phyloP scores from a whole-genome alignment of 2,113 vertebrate species.

The Ceratotherium simum region DNA sequence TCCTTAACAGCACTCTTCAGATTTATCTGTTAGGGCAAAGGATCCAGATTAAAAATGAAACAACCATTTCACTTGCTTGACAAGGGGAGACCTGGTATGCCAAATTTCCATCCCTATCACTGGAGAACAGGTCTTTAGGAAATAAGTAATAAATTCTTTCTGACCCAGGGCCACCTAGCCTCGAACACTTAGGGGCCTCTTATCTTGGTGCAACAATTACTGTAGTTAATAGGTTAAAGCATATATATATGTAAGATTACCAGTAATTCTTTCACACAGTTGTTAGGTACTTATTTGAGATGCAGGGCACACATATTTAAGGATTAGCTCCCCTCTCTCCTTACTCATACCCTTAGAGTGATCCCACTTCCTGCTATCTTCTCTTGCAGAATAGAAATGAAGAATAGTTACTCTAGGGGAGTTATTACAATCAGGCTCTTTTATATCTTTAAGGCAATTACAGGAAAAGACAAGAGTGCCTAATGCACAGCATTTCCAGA shows the following conservation, averaged over 20 bases:
- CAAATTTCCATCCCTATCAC: constrained; percentile 85
- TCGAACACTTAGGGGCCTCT: constrained; percentile 77
- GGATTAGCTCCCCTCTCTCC: constrained; percentile 83
- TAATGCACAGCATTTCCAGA: constrained; percentile 83
- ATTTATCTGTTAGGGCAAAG: constrained; percentile 77
- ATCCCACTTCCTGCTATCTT: constrained; percentile 85
- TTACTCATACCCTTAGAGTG: constrained; percentile 85
- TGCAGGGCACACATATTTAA: constrained; percentile 82
- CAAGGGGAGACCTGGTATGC: constrained; percentile 78
- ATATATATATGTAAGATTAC: constrained; percentile 65
- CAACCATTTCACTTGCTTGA: constrained; percentile 82
- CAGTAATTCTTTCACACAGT: constrained; percentile 69
- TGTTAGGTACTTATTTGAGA: constrained; percentile 83
- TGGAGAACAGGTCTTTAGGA: constrained; percentile 76
- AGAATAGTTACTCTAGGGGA: constrained; percentile 83
- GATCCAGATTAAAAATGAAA: constrained; percentile 84
- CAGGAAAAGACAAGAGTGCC: constrained; percentile 87
- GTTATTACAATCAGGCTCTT: constrained; percentile 86
- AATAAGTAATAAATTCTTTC: constrained; percentile 84
- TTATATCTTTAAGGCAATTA: constrained; percentile 88
- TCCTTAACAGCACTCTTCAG: constrained; percentile 71
- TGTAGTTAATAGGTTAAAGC: constrained; percentile 84
- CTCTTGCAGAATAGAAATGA: constrained; percentile 83
- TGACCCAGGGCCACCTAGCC: constrained; percentile 79
- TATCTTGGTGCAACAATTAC: constrained; percentile 83